Evolutionary conservation across 1,140 invertebrate genomes (phyloP), one percentile per base, ranked within the genome.

Genomic region (Drosophila watanabei): DNA sequence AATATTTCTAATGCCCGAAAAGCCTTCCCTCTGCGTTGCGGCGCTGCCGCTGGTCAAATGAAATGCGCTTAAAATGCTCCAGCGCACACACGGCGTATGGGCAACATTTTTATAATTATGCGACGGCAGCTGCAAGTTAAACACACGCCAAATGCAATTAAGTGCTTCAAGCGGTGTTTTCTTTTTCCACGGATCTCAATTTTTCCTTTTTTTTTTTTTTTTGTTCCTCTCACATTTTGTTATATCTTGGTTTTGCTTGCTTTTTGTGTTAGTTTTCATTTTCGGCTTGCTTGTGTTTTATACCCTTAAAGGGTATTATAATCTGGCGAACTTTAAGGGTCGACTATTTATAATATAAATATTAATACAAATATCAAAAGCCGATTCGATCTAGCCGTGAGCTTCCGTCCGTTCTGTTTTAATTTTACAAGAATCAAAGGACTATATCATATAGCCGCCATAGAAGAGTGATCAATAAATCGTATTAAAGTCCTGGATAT

Each of bases 71-170:
- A 58, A 83, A 75, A 61, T 64, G 58, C 56, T 62, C 45, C 46
- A 61, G 52, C 41, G 37, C 39, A 73, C 66, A 46, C 65, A 64
- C 30, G 59, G 68, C 82, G 78, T 80, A 85, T 84, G 82, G 30
- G 77, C 82, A 81, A 84, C 71, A 78, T 87, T 87, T 79, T 79
- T 82, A 69, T 85, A 85, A 85, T 85, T 85, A 85, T 86, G 61
- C 82, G 59, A 79, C 72, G 80, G 59, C 79, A 79, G 58, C 79
- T 80, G 80, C 75, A 68, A 66, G 56, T 82, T 82, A 66, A 84
- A 80, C 82, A 80, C 82, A 73, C 66, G 61, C 65, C 76, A 66
- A 80, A 81, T 85, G 73, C 75, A 85, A 81, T 85, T 85, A 85
- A 81, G 65, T 85, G 79, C 69, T 82, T 66, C 32, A 69, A 59